Conservation (phyloP, 1,140 invertebrate species). For the Drosophila nigrodunni region DNA sequence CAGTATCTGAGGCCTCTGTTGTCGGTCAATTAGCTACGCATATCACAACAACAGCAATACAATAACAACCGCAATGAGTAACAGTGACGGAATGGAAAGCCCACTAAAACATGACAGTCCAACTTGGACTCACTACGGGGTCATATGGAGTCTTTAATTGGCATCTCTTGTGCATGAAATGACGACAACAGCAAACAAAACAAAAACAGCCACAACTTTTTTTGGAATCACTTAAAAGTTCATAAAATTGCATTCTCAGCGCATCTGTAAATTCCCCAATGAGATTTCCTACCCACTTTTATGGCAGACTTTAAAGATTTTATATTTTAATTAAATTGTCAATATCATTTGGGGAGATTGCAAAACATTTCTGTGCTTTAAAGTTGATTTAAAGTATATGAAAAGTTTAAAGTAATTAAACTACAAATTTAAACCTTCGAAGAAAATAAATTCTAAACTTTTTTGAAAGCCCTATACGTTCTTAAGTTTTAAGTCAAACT, state of each 20-base stretch:
- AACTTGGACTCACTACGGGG: conserved; percentile 41
- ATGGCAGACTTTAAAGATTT: neutral
- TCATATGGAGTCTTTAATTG: conserved; percentile 71
- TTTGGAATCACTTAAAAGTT: conserved; percentile 51
- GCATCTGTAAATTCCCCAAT: conserved; percentile 10
- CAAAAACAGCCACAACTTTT: conserved; percentile 17
- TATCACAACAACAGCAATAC: conserved; percentile 53
- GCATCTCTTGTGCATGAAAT: conserved; percentile 51
- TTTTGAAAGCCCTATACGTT: too few species aligned
- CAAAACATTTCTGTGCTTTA: too few species aligned
- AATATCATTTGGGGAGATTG: too few species aligned
- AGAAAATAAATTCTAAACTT: too few species aligned
- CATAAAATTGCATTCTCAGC: conserved; percentile 53
- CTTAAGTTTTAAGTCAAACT: too few species aligned
- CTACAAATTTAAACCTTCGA: too few species aligned
- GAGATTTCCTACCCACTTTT: neutral
- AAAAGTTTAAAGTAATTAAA: too few species aligned
- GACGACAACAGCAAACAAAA: conserved; percentile 28
- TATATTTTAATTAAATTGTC: neutral
- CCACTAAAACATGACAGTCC: conserved; percentile 57
- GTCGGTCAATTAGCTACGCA: conserved; percentile 76
- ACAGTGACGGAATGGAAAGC: conserved; percentile 64
- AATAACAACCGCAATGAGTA: conserved; percentile 7
- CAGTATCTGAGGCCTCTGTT: conserved; percentile 55
- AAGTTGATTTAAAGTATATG: too few species aligned